Conservation (phyloP, 2,888 invertebrate genomes). For the Hypsopygia costalis region DNA sequence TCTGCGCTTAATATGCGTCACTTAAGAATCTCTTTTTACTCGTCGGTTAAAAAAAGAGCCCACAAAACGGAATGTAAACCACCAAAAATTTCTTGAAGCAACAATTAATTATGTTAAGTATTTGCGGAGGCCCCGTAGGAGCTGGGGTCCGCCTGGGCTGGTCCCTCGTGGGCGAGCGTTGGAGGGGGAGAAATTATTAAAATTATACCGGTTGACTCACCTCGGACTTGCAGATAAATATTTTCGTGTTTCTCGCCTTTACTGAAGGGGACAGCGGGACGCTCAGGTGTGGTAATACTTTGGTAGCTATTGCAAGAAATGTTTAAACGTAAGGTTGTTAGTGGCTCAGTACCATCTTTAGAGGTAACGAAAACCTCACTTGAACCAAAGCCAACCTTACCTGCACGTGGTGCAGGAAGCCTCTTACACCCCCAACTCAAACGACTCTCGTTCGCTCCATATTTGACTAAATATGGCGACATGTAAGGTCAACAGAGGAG, state of each 20-base stretch:
- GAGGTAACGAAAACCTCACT: no score
- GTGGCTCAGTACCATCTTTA: no score
- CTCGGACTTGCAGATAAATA: slow-evolving; percentile 2
- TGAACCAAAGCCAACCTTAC: no score
- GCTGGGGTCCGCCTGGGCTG: not conserved
- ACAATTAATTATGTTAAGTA: slow-evolving; percentile 7
- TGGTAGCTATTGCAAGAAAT: not conserved
- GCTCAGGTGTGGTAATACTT: not conserved
- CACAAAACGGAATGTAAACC: not conserved
- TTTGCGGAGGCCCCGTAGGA: slow-evolving; percentile 4
- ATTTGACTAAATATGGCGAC: no score
- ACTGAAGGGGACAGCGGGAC: not conserved
- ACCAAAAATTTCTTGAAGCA: not conserved
- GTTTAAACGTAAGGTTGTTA: no score
- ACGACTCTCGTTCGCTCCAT: no score
- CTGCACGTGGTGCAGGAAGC: no score
- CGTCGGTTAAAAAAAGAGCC: not conserved
- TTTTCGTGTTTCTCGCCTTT: not conserved
- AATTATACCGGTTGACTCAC: slow-evolving; percentile 4
- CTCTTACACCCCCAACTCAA: no score
- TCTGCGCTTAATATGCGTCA: no score
- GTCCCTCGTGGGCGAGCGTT: not conserved
- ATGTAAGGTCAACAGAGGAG: no score
- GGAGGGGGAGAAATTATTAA: slow-evolving; percentile 3
- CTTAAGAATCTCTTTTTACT: no score